phyloP scores from a whole-genome alignment of 2,113 vertebrate genomes.

The Muntiacus reevesi region DNA sequence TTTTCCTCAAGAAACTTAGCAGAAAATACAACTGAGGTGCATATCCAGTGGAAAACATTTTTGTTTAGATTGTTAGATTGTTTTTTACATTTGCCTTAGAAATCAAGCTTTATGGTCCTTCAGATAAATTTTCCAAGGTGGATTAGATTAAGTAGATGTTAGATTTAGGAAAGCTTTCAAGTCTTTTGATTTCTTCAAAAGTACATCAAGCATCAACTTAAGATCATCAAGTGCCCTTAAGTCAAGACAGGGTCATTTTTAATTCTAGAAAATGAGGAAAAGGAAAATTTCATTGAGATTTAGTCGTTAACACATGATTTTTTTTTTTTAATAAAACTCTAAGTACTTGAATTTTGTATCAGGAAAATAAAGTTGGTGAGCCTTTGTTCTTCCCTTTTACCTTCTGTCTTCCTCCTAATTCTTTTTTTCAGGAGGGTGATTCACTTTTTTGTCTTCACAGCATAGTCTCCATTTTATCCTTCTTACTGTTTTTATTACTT shows the following conservation, averaged over 20 bases:
- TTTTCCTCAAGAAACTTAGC: background rate
- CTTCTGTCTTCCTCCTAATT: background rate
- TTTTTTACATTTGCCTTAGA: background rate
- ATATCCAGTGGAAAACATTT: background rate
- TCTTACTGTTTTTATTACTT: background rate
- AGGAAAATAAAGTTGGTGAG: slow-evolving; percentile 76
- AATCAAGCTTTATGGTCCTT: background rate
- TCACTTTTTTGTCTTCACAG: slow-evolving; percentile 15
- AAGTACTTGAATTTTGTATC: slow-evolving; percentile 87
- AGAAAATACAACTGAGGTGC: background rate
- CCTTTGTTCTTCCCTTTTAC: background rate
- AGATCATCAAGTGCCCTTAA: slow-evolving; percentile 76
- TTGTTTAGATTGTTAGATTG: background rate
- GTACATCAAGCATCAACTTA: background rate
- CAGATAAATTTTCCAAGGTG: background rate
- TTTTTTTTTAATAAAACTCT: slow-evolving; percentile 16
- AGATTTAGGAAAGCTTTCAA: background rate
- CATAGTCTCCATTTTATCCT: background rate
- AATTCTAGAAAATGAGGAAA: slow-evolving; percentile 69
- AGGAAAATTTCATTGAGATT: slow-evolving; percentile 56
- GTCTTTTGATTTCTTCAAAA: background rate
- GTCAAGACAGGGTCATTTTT: slow-evolving; percentile 55
- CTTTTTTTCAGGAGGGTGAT: background rate
- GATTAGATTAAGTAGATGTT: background rate
- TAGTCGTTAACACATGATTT: slow-evolving; percentile 46